Percentiles rank a stretch among this genome's conserved stretches.
phyloP scores from a whole-genome alignment of 2,797 vertebrate species.

The Lutjanus campechanus region DNA sequence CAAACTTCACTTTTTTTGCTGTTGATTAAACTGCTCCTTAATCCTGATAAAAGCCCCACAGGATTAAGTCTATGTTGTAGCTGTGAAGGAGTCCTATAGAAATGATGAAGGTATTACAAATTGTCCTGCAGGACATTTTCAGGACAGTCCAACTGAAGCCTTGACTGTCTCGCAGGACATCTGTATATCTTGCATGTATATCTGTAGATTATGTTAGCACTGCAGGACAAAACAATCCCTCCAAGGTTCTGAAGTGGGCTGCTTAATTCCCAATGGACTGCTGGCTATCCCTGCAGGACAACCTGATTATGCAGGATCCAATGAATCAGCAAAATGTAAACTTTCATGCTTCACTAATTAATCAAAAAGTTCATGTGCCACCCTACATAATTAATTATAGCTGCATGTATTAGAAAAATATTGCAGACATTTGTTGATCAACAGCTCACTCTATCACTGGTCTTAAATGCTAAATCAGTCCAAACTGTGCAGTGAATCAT shows the following conservation, averaged over 20 bases:
- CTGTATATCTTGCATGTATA: not conserved
- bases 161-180: not conserved
- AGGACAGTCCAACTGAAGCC: not conserved
- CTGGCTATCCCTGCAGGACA: not conserved
- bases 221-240: not conserved
- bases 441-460: not conserved
- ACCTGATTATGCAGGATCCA: not conserved
- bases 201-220: not conserved
- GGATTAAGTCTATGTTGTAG: not conserved
- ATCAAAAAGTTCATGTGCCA: not conserved
- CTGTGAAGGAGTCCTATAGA: not conserved
- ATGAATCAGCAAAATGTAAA: conserved; percentile 7
- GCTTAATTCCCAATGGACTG: not conserved
- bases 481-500: not conserved
- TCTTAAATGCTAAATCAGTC: not conserved
- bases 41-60: not conserved
- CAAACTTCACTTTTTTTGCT: not conserved
- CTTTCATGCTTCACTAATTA: conserved; percentile 4
- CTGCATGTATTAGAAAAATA: not conserved
- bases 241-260: not conserved
- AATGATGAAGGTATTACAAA: not conserved
- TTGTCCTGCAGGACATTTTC: not conserved
- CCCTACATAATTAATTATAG: not conserved
- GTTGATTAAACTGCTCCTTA: not conserved
- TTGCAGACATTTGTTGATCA: not conserved